These are phyloP conservation scores for Echeneis naucrates DNA, from an alignment of 2,797 vertebrate species.

Conservation along the genomic window DNA sequence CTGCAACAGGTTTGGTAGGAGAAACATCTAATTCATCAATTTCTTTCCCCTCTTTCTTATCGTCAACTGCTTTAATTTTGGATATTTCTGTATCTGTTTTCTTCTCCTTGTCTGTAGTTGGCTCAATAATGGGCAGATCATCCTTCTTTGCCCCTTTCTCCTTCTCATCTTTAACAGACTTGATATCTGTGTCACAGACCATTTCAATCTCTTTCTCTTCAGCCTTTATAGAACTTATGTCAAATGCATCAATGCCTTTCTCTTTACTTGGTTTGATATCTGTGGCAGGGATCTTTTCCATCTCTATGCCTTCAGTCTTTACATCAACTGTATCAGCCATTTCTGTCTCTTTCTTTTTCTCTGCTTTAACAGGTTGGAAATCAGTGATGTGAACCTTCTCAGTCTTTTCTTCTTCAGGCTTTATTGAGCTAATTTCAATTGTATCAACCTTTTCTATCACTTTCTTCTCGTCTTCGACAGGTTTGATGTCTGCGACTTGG, in stretches of 20 bases:
- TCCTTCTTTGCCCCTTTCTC: slow-evolving; percentile 49
- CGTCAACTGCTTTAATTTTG: slow-evolving; percentile 37
- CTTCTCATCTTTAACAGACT: slow-evolving; percentile 49
- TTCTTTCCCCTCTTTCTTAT: slow-evolving; percentile 48
- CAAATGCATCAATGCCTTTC: slow-evolving; percentile 40
- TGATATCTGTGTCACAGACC: slow-evolving; percentile 64
- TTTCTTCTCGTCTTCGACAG: neutral
- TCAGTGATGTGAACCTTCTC: neutral
- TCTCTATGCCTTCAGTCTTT: neutral
- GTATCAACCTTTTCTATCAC: neutral
- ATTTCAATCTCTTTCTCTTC: slow-evolving; percentile 50
- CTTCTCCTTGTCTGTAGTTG: slow-evolving; percentile 44
- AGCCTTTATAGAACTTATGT: slow-evolving; percentile 28
- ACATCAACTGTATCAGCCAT: neutral
- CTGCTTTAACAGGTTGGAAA: neutral
- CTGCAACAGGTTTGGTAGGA: slow-evolving; percentile 17
- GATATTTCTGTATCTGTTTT: slow-evolving; percentile 41
- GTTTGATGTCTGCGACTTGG: slow-evolving; percentile 2
- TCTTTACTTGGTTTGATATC: neutral
- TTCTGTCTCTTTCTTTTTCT: neutral
- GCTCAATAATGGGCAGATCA: neutral
- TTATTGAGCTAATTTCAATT: neutral
- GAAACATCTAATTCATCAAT: slow-evolving; percentile 46
- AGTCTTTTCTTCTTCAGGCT: neutral
- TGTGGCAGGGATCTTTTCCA: too few relatives aligned